Percentiles rank a stretch among this genome's conserved stretches.
Conservation (phyloP, 2,888 invertebrate genomes). For the Rosalia funebris region DNA sequence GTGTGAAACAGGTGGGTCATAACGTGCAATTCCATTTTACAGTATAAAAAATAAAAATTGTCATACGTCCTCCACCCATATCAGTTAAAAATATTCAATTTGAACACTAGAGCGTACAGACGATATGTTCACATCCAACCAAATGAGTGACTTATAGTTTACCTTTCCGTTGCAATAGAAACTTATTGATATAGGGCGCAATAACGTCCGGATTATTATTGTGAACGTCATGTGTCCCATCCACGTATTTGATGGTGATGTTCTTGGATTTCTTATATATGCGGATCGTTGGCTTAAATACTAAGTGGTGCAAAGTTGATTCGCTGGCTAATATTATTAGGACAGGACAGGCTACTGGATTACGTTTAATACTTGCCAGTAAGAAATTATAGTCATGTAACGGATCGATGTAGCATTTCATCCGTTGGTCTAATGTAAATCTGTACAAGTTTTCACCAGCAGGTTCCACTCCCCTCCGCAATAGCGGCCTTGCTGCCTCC, state of each 20-base stretch:
- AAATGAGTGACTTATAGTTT: not conserved
- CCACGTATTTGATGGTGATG: slow-evolving; percentile 58
- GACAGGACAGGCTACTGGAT: slow-evolving; percentile 58
- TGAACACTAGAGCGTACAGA: no score
- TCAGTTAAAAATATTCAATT: no score
- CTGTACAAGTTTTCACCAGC: slow-evolving; percentile 64
- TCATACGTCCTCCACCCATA: no score
- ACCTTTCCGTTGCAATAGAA: slow-evolving; percentile 49
- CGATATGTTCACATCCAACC: no score
- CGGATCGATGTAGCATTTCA: slow-evolving; percentile 61
- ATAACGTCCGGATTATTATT: slow-evolving; percentile 68
- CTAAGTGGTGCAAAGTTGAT: slow-evolving; percentile 40
- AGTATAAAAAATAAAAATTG: no score
- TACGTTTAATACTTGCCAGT: slow-evolving; percentile 55
- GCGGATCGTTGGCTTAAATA: slow-evolving; percentile 43
- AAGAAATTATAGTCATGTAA: slow-evolving; percentile 53
- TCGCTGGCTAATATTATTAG: slow-evolving; percentile 55
- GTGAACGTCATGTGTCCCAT: slow-evolving; percentile 73
- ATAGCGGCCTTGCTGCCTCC: slow-evolving; percentile 65
- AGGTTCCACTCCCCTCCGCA: slow-evolving; percentile 63
- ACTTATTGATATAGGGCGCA: slow-evolving; percentile 54
- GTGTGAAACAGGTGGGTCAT: no score
- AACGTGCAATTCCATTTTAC: no score
- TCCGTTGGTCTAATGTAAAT: slow-evolving; percentile 69
- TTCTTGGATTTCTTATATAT: slow-evolving; percentile 49